These are phyloP conservation scores for Tragelaphus eurycerus DNA, from an alignment of 2,797 vertebrate species.

Conservation along the genomic window DNA sequence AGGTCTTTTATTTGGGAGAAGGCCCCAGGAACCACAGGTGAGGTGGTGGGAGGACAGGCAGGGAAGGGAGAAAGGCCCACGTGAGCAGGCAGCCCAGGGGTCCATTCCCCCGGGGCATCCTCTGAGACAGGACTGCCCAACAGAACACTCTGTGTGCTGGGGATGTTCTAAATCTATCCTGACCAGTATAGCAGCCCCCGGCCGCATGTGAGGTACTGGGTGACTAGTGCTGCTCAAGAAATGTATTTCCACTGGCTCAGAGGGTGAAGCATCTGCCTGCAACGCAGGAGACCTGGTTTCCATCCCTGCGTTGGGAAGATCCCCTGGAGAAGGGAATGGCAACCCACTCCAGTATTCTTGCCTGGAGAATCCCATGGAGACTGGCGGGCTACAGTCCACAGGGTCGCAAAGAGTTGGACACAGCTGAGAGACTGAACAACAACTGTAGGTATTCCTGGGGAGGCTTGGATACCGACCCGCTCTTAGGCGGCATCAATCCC, in stretches of 20 bases:
- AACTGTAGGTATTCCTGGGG: neutral
- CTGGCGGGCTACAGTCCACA: neutral
- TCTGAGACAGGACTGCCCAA: neutral
- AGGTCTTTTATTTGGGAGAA: neutral
- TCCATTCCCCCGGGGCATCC: accelerated
- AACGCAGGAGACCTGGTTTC: neutral
- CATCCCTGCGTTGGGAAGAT: neutral
- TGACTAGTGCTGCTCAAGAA: neutral
- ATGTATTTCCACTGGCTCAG: neutral
- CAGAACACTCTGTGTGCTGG: neutral
- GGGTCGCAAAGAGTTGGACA: neutral
- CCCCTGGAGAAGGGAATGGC: neutral
- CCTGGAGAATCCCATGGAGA: neutral
- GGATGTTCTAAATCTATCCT: neutral
- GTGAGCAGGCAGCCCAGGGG: neutral
- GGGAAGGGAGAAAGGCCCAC: neutral
- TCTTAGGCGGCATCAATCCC: neutral
- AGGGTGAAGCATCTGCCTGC: neutral
- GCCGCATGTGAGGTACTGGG: accelerated
- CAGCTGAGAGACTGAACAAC: neutral
- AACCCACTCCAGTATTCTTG: neutral
- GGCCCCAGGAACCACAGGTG: neutral
- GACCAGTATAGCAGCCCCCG: neutral
- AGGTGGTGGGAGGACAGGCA: neutral
- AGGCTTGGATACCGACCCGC: neutral